Evolutionary conservation across 2,888 invertebrate genomes (phyloP), one percentile per base, ranked within the genome.

Genomic region (Nebria salina): DNA sequence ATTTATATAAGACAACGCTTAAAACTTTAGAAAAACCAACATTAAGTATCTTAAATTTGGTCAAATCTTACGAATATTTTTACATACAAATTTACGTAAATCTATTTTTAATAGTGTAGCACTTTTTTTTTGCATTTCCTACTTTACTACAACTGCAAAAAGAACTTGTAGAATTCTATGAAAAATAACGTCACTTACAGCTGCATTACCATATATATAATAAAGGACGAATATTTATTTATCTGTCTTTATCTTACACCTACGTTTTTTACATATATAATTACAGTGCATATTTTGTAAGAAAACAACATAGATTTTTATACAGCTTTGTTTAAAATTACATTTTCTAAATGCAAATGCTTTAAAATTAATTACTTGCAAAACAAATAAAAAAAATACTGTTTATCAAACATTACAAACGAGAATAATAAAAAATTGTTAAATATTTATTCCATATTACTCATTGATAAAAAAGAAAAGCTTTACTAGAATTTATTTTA

Each of bases 251-350:
- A 70, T 11, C 25, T 68, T 8, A 68, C 68, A 26, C 70, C 70
- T 70, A 70, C 70, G 70, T 70, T 7, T 11, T 13, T 26, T 70
- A 13, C 70, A 70, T 70, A 70, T 11, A 11, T 26, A 70, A 66
- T 70, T 70, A 70, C 26, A 70, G 26, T 26, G 70, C 9, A 70
- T 70, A 70, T 70, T 70, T 70, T 26, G 70, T 70, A 4, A 54
- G 13, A 54, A 54, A 54, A 54, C 8, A 54, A 54, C 34, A 34
- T 34, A 34, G 34, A 34, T 34, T 34, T 34, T 34, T 34, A 34
- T 34, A 34, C 34, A 34, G 34, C 34, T 54, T 54, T 54, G 54
- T 54, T 54, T 54, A 13, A 54, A 54, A 54, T 1, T 54, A 13
- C 54, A 54, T 54, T 54, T 54, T 54, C 54, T 54, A 54, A 54